Base-by-base conservation (phyloP, 2,113 vertebrate genomes). In the Hippolais icterina region DNA sequence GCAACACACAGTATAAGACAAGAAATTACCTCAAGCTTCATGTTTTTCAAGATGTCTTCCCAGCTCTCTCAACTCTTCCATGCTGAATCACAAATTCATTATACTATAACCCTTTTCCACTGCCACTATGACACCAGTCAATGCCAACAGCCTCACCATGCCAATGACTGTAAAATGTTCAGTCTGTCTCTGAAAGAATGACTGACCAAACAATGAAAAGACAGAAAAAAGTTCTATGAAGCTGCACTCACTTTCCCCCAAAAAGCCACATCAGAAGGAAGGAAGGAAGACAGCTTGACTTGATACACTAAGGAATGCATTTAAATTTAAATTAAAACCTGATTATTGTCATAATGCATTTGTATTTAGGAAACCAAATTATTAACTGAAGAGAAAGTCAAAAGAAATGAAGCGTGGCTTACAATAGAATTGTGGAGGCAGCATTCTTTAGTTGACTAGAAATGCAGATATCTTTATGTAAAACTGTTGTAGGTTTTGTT, bases 281-380 rank as follows among this genome's bases (percentile, higher is more conserved):
- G 49, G 59, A 65, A 68, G 29, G 35, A 75, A 79, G 37, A 17
- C 35, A 64, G 52, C 60, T 93, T 74, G 42, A 75, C 49, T 71
- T 35, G 41, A 47, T 72, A 53, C 19, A 60, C 25, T 49, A 60
- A 78, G 18, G 57, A 90, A 83, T 33, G 24, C 20, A 52, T 84
- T 94, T 79, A 90, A 89, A 59, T 89, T 83, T 87, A 84, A 89
- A 75, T 87, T 78, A 82, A 90, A 91, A 72, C 31, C 64, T 81
- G 57, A 77, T 94, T 89, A 84, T 86, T 83, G 47, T 39, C 47
- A 42, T 68, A 77, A 63, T 49, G 46, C 29, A 47, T 86, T 91
- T 76, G 42, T 61, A 78, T 61, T 83, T 89, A 14, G n/a, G 56
- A 96, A 79, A 63, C 4, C 10, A 24, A 94, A 17, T 60, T 25